phyloP scores from a whole-genome alignment of 2,797 vertebrate species.

The Hippocampus kuda region DNA sequence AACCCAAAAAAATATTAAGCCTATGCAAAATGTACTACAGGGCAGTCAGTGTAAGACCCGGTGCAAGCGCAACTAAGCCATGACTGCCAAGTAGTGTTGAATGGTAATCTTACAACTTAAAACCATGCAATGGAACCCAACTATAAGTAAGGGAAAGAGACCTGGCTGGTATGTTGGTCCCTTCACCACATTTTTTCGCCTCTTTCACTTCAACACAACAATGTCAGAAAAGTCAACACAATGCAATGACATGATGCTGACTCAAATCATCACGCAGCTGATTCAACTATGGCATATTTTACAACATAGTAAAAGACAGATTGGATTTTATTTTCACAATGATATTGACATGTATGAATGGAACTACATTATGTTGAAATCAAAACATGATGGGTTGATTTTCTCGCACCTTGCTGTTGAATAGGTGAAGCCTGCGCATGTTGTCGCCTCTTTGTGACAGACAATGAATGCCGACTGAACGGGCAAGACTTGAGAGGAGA shows the following conservation, averaged over 20 bases:
- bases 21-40: no score
- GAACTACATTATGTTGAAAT: background rate
- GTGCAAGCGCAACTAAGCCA: no score
- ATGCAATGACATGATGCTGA: background rate
- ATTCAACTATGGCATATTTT: background rate
- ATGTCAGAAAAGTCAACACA: background rate
- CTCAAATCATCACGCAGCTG: background rate
- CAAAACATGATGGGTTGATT: background rate
- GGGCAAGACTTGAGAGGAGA: slow-evolving; percentile 28
- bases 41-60: no score
- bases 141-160: no score
- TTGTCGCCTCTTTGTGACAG: background rate
- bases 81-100: no score
- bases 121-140: no score
- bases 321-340: background rate
- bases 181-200: background rate
- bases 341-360: background rate
- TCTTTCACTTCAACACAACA: background rate
- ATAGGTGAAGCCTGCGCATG: background rate
- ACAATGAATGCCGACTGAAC: background rate
- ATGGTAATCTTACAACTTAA: no score
- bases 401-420: background rate
- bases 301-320: background rate
- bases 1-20: no score
- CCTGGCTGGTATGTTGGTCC: background rate